These are phyloP conservation scores for Coptotermes formosanus DNA, from an alignment of 1,140 invertebrate species.

Conservation along the genomic window DNA sequence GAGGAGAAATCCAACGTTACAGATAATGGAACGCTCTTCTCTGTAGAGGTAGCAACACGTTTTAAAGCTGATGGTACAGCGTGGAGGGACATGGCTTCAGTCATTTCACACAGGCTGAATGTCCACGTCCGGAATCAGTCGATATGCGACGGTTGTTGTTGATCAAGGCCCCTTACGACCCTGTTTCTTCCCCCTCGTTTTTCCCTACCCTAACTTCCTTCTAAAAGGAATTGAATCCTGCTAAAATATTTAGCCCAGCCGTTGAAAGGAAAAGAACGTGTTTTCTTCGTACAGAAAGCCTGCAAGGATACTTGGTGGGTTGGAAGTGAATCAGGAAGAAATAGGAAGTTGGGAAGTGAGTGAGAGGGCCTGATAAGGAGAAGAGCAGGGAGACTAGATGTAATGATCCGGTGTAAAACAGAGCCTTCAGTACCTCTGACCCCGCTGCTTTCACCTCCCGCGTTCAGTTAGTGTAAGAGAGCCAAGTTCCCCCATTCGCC, in stretches of 20 bases:
- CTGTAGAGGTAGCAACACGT: background rate
- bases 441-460: background rate
- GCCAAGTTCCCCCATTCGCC: conserved; percentile 22
- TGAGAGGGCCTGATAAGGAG: conserved; percentile 6
- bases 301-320: background rate
- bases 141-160: background rate
- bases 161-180: background rate
- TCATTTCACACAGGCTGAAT: background rate
- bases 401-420: conserved; percentile 25
- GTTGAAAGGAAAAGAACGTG: conserved; percentile 23
- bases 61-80: background rate
- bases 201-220: conserved; percentile 12
- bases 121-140: background rate
- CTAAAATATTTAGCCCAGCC: conserved; percentile 32
- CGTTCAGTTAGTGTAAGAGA: conserved; percentile 24
- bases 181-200: background rate
- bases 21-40: too few relatives aligned
- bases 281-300: background rate
- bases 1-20: too few relatives aligned
- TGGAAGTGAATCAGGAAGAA: background rate
- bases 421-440: background rate
- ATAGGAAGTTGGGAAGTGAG: background rate
- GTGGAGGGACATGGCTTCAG: background rate
- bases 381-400: conserved; percentile 16
- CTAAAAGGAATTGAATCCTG: conserved; percentile 27